Base-by-base conservation (phyloP, 1,140 invertebrate genomes). In the Nymphalis io region DNA sequence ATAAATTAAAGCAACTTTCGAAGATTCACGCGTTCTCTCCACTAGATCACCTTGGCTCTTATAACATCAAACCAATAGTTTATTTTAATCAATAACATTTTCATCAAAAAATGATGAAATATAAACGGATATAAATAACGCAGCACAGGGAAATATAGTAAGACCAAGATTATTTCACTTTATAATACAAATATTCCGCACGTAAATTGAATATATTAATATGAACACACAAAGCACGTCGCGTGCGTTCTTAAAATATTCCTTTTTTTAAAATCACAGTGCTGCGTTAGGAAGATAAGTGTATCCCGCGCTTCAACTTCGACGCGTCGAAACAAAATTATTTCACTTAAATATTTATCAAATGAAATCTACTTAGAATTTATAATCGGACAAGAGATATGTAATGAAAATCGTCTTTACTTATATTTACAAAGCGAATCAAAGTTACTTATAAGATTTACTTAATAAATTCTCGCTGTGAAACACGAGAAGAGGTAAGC, bases 251-350 rank as follows among this genome's bases (percentile, higher is more conserved):
- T 87, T 89, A 84, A 89, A 89, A 89, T 91, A 91, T 91, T 89
- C 85, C 82, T 84, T 87, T 82, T 78, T 83, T 84, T 76, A 81
- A 89, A 91, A 91, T 91, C 89, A 91, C 88, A 89, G 83, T 87
- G 85, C 85, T 89, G 86, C 76, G 84, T 88, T 81, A 73, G 78
- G 72, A 73, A 85, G 88, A 90, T 90, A 90, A 89, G 88, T 87
- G 87, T 87, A 86, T 82, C 81, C 87, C 80, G 80, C 82, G 82
- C 76, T 78, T 74, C 66, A 76, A 74, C 72, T 75, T 57, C 78
- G 81, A 80, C 73, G 68, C 76, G 76, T 78, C 75, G 72, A 72
- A 79, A 80, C 72, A 76, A 81, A 85, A 89, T 90, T 87, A 89
- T 86, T 89, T 85, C 72, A 81, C 79, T 81, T 80, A 80, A 82